phyloP scores from a whole-genome alignment of 2,113 vertebrate genomes.

The Okapia johnstoni region DNA sequence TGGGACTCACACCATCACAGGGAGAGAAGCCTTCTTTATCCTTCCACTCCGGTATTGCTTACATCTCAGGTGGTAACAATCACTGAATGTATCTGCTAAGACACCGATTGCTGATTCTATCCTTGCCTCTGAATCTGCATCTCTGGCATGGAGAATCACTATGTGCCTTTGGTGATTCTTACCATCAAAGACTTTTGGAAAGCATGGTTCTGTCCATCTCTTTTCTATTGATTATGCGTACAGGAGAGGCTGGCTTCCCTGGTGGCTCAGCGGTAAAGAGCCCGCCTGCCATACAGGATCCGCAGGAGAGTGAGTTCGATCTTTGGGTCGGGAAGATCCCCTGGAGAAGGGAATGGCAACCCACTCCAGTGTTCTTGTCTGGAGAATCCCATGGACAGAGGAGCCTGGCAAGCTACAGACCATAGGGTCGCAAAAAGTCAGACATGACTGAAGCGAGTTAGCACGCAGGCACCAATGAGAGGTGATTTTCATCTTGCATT shows the following conservation, averaged over 20 bases:
- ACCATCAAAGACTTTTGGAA: background rate
- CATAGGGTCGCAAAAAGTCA: background rate
- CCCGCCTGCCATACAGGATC: background rate
- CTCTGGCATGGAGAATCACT: background rate
- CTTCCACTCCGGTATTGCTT: background rate
- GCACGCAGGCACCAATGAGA: background rate
- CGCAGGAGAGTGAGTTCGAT: background rate
- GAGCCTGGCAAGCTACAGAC: background rate
- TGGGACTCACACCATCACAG: background rate
- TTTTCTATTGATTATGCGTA: background rate
- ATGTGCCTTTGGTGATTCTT: background rate
- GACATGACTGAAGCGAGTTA: background rate
- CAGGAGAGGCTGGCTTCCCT: background rate
- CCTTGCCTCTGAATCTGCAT: background rate
- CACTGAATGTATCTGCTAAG: background rate
- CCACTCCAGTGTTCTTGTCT: background rate
- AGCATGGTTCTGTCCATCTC: background rate
- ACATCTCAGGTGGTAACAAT: background rate
- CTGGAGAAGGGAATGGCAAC: background rate
- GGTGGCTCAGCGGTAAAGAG: background rate
- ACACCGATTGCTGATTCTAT: background rate
- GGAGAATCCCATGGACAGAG: background rate
- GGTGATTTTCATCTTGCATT: background rate
- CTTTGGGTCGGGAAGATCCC: background rate
- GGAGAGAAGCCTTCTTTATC: background rate